Percentiles rank a stretch among this genome's conserved stretches.
Evolutionary conservation across 2,797 vertebrate species (phyloP).

Genomic region (Gymnopithys bicolor): DNA sequence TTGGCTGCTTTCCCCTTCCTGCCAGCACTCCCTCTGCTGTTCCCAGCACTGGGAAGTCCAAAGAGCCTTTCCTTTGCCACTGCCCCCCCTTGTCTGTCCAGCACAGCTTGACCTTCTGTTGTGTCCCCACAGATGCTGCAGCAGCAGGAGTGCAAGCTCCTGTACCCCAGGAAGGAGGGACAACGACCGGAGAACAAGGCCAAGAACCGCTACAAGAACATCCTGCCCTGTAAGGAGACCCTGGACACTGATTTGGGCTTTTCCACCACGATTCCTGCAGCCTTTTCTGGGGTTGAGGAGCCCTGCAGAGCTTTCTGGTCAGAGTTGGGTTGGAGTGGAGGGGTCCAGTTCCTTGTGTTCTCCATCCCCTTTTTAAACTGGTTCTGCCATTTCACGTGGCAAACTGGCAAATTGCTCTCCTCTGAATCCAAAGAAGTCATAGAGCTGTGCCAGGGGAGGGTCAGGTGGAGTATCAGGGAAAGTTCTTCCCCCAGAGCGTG

Average conservation of each 20-base stretch:
- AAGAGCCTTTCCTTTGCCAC: not conserved
- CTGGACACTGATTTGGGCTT: not conserved
- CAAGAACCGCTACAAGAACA: slow-evolving; percentile 93
- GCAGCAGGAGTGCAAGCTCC: slow-evolving; percentile 90
- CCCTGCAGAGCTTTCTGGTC: not conserved
- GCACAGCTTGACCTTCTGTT: not conserved
- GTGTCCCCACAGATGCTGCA: slow-evolving; percentile 83
- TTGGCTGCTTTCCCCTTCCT: not conserved
- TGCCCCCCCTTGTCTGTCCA: not conserved
- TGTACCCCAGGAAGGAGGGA: slow-evolving; percentile 90
- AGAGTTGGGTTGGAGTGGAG: not conserved
- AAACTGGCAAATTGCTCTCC: not conserved
- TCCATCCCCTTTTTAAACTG: not conserved
- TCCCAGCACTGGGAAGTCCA: not conserved
- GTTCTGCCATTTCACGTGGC: not conserved
- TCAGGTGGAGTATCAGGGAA: not conserved
- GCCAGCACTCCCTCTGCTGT: not conserved
- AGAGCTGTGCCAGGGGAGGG: not conserved
- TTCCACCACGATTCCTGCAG: not conserved
- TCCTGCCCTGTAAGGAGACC: slow-evolving; percentile 86
- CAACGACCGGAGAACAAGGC: slow-evolving; percentile 88
- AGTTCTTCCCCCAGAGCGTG: not conserved
- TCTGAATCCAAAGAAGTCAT: not conserved
- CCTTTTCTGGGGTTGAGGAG: not conserved
- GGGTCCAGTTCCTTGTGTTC: accelerated